Conservation (phyloP, 2,113 vertebrate genomes). For the Centropus bengalensis region DNA sequence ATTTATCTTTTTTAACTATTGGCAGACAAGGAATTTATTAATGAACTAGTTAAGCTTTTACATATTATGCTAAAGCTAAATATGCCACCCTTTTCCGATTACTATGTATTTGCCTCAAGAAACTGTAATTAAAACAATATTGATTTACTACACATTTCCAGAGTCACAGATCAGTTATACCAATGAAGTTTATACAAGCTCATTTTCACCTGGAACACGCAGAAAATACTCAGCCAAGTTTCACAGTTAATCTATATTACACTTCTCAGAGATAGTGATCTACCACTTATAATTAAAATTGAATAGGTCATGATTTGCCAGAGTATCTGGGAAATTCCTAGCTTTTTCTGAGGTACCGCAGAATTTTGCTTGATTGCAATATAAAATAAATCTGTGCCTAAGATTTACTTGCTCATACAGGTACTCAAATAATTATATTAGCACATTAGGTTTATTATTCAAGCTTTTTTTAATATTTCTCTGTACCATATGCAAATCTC, state of each 20-base stretch:
- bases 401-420: not conserved
- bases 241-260: not conserved
- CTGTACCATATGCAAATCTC: not conserved
- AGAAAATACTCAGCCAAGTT: not conserved
- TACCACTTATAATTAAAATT: not conserved
- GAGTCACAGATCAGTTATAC: not conserved
- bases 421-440: not conserved
- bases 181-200: not conserved
- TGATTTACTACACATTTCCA: not conserved
- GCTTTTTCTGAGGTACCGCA: not conserved
- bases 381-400: not conserved
- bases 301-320: not conserved
- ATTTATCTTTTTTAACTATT: not conserved
- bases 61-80: not conserved
- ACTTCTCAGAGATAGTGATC: not conserved
- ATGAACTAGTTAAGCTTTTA: not conserved
- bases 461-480: not conserved
- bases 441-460: not conserved
- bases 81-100: not conserved
- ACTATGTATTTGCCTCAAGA: not conserved
- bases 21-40: not conserved
- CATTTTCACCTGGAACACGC: not conserved
- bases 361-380: not conserved
- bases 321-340: not conserved
- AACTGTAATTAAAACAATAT: not conserved